Evolutionary conservation across 2,113 vertebrate genomes (phyloP).

Genomic region (Pavo muticus): DNA sequence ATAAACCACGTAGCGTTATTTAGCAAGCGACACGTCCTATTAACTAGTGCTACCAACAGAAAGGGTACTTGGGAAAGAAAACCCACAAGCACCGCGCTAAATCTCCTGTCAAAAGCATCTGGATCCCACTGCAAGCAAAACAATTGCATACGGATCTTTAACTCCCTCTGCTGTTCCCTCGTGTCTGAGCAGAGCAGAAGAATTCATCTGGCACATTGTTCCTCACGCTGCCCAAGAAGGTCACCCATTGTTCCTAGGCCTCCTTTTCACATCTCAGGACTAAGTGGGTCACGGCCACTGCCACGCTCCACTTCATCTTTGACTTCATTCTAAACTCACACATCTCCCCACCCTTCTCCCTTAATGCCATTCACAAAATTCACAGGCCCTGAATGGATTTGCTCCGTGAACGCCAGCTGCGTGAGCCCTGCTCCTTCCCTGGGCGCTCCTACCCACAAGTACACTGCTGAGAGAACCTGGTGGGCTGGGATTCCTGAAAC

Average conservation of each 20-base stretch:
- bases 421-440: not conserved
- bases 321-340: slow-evolving; percentile 12
- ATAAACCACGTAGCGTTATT: not conserved
- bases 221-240: not conserved
- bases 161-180: not conserved
- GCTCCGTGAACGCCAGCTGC: not conserved
- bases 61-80: not conserved
- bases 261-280: not conserved
- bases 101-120: slow-evolving; percentile 26
- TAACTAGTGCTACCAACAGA: not conserved
- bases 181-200: not conserved
- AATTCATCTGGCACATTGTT: not conserved
- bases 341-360: not conserved
- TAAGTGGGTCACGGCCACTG: slow-evolving; percentile 36
- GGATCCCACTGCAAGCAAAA: not conserved
- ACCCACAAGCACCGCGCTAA: not conserved
- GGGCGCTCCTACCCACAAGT: not conserved
- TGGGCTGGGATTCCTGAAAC: not conserved
- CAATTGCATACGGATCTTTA: rapidly evolving
- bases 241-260: not conserved
- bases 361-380: slow-evolving; percentile 18
- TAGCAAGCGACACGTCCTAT: not conserved
- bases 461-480: not conserved
- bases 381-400: not conserved
- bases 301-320: slow-evolving; percentile 29